Conservation (phyloP, 2,797 vertebrate species). For the Cossypha dichroa region DNA sequence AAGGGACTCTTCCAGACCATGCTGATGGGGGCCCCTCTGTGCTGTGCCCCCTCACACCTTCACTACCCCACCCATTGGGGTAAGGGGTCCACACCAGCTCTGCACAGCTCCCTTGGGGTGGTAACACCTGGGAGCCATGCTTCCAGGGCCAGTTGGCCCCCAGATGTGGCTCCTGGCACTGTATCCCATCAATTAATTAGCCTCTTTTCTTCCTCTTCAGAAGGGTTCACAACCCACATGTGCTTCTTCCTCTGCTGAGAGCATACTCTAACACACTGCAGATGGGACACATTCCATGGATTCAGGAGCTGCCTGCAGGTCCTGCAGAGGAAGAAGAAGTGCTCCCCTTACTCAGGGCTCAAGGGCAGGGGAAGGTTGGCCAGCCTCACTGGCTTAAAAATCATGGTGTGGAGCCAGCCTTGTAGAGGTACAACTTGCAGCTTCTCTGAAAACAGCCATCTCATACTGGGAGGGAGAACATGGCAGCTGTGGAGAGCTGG, state of each 20-base stretch:
- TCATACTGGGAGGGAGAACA: background rate
- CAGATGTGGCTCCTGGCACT: conserved; percentile 62
- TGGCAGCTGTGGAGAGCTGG: background rate
- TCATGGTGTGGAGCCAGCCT: background rate
- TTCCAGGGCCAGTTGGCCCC: conserved; percentile 40
- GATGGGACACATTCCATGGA: conserved; percentile 67
- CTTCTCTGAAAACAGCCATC: background rate
- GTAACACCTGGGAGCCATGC: background rate
- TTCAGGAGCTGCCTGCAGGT: conserved; percentile 52
- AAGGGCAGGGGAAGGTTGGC: background rate
- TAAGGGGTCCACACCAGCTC: background rate
- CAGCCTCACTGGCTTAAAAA: background rate
- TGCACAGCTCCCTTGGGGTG: background rate
- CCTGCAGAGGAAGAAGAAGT: background rate
- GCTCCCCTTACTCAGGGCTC: background rate
- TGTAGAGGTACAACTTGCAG: background rate
- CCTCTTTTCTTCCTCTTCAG: conserved; percentile 46
- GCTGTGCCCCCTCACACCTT: background rate
- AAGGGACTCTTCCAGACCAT: background rate
- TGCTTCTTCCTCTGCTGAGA: conserved; percentile 36
- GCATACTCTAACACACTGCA: conserved; percentile 38
- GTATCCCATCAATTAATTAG: conserved; percentile 56
- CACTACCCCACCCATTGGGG: background rate
- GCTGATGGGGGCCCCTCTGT: background rate
- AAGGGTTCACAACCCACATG: conserved; percentile 61